Evolutionary conservation across 1,140 invertebrate species (phyloP).

Genomic region (Drosophila teissieri): DNA sequence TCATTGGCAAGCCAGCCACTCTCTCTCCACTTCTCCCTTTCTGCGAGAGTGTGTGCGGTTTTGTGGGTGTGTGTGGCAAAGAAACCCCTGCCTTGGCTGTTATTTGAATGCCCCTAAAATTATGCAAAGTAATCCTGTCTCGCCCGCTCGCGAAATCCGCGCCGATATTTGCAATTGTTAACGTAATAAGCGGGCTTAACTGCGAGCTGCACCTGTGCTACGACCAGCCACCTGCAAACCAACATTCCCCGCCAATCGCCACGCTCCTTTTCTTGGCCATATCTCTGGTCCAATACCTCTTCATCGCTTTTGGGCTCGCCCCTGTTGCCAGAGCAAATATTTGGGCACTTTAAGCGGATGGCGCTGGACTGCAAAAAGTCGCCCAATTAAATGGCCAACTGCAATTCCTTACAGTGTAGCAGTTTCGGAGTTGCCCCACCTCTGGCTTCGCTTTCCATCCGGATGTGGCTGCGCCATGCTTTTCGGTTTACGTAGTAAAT

Average conservation of each 20-base stretch:
- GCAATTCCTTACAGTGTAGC: conserved; percentile 64
- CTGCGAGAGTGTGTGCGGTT: conserved; percentile 8
- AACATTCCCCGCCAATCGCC: background rate
- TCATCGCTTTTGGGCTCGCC: conserved; percentile 24
- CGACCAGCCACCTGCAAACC: background rate
- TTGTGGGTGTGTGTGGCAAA: conserved; percentile 6
- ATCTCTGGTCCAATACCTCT: background rate
- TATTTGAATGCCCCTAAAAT: conserved; percentile 80
- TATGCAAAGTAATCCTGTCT: conserved; percentile 81
- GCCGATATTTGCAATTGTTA: conserved; percentile 82
- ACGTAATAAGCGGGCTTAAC: conserved; percentile 79
- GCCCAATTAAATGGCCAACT: conserved; percentile 77
- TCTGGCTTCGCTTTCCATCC: conserved; percentile 18
- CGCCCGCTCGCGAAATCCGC: conserved; percentile 50
- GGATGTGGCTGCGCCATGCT: conserved; percentile 82
- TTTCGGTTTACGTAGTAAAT: conserved; percentile 84
- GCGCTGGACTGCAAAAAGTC: conserved; percentile 58
- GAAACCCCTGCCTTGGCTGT: conserved; percentile 55
- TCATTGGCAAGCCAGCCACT: conserved; percentile 59
- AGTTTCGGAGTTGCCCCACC: conserved; percentile 26
- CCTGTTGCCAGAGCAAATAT: conserved; percentile 76
- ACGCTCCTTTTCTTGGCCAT: background rate
- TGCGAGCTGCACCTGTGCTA: conserved; percentile 66
- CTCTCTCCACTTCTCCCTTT: conserved; percentile 13
- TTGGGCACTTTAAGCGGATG: conserved; percentile 71